phyloP scores from a whole-genome alignment of 2,888 invertebrate genomes.

The Noctua fimbriata region DNA sequence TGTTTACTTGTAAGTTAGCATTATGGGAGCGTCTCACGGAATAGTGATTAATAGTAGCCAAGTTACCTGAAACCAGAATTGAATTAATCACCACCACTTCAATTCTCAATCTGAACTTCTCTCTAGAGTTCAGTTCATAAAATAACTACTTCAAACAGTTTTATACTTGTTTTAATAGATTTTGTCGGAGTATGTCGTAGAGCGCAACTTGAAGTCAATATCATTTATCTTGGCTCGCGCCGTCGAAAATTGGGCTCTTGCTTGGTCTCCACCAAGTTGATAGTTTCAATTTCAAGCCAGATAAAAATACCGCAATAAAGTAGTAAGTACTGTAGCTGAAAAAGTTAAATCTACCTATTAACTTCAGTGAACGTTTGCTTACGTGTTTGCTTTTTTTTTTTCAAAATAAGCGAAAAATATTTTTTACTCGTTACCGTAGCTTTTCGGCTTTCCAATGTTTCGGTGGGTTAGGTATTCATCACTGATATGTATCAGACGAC shows the following conservation, averaged over 20 bases:
- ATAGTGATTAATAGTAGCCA: not conserved
- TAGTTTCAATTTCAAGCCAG: not conserved
- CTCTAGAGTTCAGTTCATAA: not conserved
- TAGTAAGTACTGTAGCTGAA: no score
- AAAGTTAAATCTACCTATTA: no score
- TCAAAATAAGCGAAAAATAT: no score
- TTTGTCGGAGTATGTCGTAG: not conserved
- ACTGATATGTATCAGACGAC: no score
- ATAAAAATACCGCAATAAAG: not conserved
- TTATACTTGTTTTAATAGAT: not conserved
- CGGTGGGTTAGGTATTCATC: no score
- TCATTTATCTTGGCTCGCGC: constrained; percentile 22
- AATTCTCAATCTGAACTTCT: not conserved
- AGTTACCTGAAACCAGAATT: not conserved
- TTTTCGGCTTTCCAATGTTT: no score
- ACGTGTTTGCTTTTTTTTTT: no score
- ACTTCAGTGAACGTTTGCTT: no score
- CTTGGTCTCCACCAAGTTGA: not conserved
- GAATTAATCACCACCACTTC: not conserved
- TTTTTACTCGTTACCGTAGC: no score
- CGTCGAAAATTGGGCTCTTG: not conserved
- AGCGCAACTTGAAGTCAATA: constrained; percentile 20
- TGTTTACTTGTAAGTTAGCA: not conserved
- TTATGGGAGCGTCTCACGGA: no score
- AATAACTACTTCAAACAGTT: not conserved